phyloP scores from a whole-genome alignment of 2,797 vertebrate genomes.

The Furcifer pardalis region DNA sequence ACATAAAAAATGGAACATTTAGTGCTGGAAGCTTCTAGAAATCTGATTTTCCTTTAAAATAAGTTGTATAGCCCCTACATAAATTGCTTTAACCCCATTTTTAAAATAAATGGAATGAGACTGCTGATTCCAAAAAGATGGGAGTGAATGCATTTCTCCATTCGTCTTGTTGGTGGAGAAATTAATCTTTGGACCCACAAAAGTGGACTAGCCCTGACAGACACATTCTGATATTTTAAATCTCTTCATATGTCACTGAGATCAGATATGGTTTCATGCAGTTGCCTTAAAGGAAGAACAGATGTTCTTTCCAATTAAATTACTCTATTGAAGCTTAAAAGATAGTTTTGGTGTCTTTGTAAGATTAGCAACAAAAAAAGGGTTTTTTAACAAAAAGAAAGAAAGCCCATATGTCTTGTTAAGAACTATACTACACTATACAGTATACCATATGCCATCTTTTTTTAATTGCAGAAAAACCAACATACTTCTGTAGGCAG shows the following conservation, averaged over 20 bases:
- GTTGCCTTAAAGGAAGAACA: constrained; percentile 42
- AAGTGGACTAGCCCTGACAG: not conserved
- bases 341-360: not conserved
- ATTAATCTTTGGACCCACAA: too few relatives aligned
- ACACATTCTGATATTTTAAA: not conserved
- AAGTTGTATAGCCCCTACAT: too few relatives aligned
- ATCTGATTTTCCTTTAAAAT: too few relatives aligned
- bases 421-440: not conserved
- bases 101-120: too few relatives aligned
- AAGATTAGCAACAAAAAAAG: not conserved
- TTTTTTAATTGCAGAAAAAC: constrained; percentile 35
- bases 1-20: too few relatives aligned
- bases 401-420: not conserved
- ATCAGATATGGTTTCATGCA: not conserved
- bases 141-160: too few relatives aligned
- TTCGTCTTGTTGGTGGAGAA: too few relatives aligned
- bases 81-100: too few relatives aligned
- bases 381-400: too few relatives aligned
- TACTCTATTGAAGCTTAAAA: constrained; percentile 16
- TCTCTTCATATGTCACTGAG: not conserved
- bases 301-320: constrained; percentile 34
- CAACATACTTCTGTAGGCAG: constrained; percentile 3
- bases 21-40: too few relatives aligned
- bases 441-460: not conserved
- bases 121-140: not conserved